Evolutionary conservation across 35 echinoderm and acorn worm genomes (phyloP).

Genomic region (Heliocidaris erythrogramma): DNA sequence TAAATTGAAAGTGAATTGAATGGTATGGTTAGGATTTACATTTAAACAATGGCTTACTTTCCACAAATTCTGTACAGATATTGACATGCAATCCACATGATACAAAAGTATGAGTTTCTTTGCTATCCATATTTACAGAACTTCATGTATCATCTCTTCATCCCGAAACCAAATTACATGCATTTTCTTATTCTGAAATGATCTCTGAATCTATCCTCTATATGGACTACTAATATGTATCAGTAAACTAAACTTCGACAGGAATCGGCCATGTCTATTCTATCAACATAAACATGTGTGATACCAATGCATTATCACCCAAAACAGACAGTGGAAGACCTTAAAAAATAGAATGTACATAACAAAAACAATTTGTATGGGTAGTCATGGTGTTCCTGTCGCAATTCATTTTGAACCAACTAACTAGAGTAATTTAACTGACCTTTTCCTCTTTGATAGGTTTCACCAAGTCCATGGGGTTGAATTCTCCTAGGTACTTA

Average conservation of each 20-base stretch:
- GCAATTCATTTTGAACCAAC: neutral
- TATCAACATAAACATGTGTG: too few relatives aligned
- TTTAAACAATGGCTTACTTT: neutral
- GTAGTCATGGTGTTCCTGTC: too few relatives aligned
- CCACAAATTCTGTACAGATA: neutral
- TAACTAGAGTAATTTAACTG: neutral
- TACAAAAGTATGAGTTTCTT: neutral
- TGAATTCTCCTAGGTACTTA: conserved; percentile 71
- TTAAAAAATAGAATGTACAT: neutral
- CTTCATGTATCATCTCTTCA: neutral
- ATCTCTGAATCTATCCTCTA: neutral
- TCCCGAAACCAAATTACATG: neutral
- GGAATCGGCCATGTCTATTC: neutral
- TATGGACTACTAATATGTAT: neutral
- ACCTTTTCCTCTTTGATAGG: conserved; percentile 28
- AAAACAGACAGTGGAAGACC: neutral
- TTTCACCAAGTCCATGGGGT: conserved; percentile 28
- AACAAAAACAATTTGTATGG: too few relatives aligned
- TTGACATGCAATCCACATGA: neutral
- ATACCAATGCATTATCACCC: too few relatives aligned
- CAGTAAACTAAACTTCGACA: neutral
- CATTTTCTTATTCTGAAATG: neutral
- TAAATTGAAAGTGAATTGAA: neutral
- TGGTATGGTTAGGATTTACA: neutral
- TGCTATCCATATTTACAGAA: neutral